Conservation (phyloP, 1,140 invertebrate genomes). For the Babylonia areolata region DNA sequence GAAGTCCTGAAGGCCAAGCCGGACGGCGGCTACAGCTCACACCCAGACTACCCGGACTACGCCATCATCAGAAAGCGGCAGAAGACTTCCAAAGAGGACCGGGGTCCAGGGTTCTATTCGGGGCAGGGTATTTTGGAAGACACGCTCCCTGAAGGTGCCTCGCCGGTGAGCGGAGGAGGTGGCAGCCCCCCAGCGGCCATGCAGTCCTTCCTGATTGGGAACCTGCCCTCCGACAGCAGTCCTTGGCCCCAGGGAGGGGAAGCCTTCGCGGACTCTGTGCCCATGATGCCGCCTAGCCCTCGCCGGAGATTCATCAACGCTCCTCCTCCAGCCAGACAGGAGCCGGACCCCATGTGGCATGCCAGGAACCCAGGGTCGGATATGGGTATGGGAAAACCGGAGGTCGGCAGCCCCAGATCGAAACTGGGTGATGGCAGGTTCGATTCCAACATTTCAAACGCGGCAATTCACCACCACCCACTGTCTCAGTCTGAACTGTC, state of each 20-base stretch:
- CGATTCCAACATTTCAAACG: not conserved
- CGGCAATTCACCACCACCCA: not conserved
- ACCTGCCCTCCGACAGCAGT: not conserved
- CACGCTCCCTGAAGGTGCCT: not conserved
- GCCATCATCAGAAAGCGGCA: slow-evolving; percentile 3
- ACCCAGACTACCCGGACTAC: slow-evolving; percentile 1
- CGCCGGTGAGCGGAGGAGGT: not conserved
- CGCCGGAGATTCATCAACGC: not conserved
- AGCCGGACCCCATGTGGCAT: not conserved
- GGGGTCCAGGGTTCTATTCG: not conserved
- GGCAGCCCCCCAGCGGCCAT: too few relatives aligned
- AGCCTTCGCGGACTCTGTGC: not conserved
- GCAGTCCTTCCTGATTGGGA: not conserved
- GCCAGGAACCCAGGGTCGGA: not conserved
- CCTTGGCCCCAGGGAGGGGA: not conserved
- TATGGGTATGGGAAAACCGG: not conserved
- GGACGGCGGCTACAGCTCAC: not conserved
- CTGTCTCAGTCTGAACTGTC: not conserved
- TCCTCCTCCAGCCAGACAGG: too few relatives aligned
- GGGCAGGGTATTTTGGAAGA: not conserved
- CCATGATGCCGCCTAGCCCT: not conserved
- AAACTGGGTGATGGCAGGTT: not conserved
- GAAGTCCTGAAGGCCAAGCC: not conserved
- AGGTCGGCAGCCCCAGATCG: not conserved
- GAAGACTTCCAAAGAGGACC: not conserved